These are phyloP conservation scores for Synanthedon andrenaeformis DNA, from an alignment of 2,888 invertebrate species.

Conservation along the genomic window DNA sequence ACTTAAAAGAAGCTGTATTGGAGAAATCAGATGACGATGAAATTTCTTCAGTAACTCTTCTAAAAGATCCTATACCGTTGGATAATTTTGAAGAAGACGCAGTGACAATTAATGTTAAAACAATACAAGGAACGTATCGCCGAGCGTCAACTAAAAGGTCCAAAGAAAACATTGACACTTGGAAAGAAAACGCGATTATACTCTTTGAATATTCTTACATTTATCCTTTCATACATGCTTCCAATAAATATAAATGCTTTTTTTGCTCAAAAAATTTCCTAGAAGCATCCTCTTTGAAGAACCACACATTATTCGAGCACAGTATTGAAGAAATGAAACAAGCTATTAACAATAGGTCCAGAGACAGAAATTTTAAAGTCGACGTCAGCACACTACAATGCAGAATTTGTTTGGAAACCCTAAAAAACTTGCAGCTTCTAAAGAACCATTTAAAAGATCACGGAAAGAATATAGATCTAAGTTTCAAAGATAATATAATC, in stretches of 20 bases:
- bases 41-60: constrained; percentile 14
- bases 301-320: constrained; percentile 28
- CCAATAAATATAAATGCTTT: constrained; percentile 47
- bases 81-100: constrained; percentile 20
- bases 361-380: constrained; percentile 40
- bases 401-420: constrained; percentile 28
- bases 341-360: constrained; percentile 28
- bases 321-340: constrained; percentile 26
- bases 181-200: constrained; percentile 17
- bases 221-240: constrained; percentile 42
- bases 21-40: constrained; percentile 4
- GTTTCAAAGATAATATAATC: constrained; percentile 38
- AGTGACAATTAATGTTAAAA: constrained; percentile 24
- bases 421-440: constrained; percentile 22
- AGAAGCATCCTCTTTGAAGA: constrained; percentile 26
- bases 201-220: constrained; percentile 41
- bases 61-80: constrained; percentile 35
- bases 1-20: constrained; percentile 2
- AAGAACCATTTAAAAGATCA: constrained; percentile 40
- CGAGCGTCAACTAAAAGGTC: constrained; percentile 9
- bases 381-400: constrained; percentile 40
- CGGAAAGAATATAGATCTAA: constrained; percentile 27
- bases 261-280: constrained; percentile 30
- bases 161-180: neutral
- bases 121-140: constrained; percentile 15